These are phyloP conservation scores for Eretmocerus hayati DNA, from an alignment of 2,888 invertebrate genomes.

Conservation along the genomic window DNA sequence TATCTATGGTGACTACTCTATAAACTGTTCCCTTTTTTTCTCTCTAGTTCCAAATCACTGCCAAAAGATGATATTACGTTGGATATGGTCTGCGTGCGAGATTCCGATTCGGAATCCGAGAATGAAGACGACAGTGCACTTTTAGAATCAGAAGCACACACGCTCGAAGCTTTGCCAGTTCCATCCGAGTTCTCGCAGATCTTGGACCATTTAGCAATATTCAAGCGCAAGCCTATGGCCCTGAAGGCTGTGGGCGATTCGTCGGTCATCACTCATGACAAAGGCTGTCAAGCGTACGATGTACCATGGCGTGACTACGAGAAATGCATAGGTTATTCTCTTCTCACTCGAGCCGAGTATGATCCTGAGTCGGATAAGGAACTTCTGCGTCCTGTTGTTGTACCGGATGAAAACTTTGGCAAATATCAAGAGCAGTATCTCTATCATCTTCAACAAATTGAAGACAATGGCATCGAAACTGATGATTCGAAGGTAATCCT, in stretches of 20 bases:
- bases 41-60: too few species aligned
- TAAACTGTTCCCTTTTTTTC: too few species aligned
- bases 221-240: slow-evolving; percentile 26
- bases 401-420: slow-evolving; percentile 27
- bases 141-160: neutral
- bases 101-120: slow-evolving; percentile 29
- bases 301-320: slow-evolving; percentile 35
- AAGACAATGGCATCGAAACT: slow-evolving; percentile 31
- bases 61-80: slow-evolving; percentile 10
- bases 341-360: slow-evolving; percentile 29
- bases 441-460: slow-evolving; percentile 34
- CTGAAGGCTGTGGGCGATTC: slow-evolving; percentile 28
- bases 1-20: too few species aligned
- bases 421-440: slow-evolving; percentile 41
- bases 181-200: slow-evolving; percentile 14
- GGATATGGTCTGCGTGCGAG: slow-evolving; percentile 37
- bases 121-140: slow-evolving; percentile 14
- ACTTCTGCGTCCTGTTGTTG: slow-evolving; percentile 17
- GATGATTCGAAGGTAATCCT: slow-evolving; percentile 22
- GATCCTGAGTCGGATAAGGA: slow-evolving; percentile 23
- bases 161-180: neutral
- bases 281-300: slow-evolving; percentile 34
- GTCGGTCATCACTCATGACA: slow-evolving; percentile 22
- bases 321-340: slow-evolving; percentile 35
- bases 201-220: slow-evolving; percentile 27